These are phyloP conservation scores for Smithornis capensis DNA, from an alignment of 2,113 vertebrate species.

Conservation along the genomic window DNA sequence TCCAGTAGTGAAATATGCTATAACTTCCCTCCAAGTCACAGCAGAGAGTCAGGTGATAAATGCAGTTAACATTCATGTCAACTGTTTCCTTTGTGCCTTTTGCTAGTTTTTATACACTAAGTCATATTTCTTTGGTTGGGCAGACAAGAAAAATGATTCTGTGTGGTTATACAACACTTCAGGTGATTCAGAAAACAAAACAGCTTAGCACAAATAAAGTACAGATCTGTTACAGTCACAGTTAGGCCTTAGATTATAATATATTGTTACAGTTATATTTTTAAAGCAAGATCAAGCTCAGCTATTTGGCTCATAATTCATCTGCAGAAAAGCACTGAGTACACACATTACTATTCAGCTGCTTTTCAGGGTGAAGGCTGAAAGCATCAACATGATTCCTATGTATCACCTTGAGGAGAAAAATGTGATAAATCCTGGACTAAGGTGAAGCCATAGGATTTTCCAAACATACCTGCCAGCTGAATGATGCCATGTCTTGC, in stretches of 20 bases:
- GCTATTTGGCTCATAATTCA: background rate
- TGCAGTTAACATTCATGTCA: background rate
- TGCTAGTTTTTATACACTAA: background rate
- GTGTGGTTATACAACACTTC: background rate
- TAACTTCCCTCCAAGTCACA: background rate
- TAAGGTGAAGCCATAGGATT: background rate
- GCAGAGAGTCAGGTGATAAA: background rate
- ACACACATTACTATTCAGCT: background rate
- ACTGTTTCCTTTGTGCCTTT: background rate
- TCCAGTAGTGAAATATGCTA: background rate
- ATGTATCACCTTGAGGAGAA: background rate
- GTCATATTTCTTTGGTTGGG: background rate
- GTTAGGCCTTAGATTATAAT: background rate
- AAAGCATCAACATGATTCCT: background rate
- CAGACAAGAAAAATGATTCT: background rate
- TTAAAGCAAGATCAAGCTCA: background rate
- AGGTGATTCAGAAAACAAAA: background rate
- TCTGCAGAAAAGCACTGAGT: background rate
- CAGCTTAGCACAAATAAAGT: background rate
- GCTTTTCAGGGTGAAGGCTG: background rate
- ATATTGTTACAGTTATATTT: background rate
- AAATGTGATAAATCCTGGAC: background rate
- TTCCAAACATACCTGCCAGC: slow-evolving; percentile 76
- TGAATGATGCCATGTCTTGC: slow-evolving; percentile 87
- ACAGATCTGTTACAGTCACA: background rate